Conservation (phyloP, 1,140 invertebrate species). For the Tachypleus tridentatus region DNA sequence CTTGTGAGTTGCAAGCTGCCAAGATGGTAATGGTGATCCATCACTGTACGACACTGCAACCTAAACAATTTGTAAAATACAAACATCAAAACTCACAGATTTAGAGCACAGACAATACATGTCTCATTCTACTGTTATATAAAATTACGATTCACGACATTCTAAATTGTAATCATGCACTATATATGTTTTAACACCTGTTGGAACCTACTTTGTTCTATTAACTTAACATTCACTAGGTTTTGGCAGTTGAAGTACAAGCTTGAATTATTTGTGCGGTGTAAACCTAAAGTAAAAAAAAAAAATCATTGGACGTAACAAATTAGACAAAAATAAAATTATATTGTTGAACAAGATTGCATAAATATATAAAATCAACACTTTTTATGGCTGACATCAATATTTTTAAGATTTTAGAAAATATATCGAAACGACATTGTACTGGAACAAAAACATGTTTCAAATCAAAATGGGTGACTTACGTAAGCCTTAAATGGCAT, state of each 20-base stretch:
- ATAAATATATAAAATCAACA: not conserved
- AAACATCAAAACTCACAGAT: not conserved
- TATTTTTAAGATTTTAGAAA: not conserved
- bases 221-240: no score
- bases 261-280: no score
- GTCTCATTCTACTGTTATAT: no score
- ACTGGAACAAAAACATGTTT: not conserved
- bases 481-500: constrained; percentile 63
- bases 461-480: constrained; percentile 2
- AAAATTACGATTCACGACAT: no score
- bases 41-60: constrained; percentile 65
- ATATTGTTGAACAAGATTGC: not conserved
- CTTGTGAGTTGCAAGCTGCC: constrained; percentile 43
- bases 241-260: no score
- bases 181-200: no score
- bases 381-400: not conserved
- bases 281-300: not conserved
- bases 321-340: not conserved
- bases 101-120: no score
- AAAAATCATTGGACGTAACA: not conserved
- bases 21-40: constrained; percentile 48
- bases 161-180: no score
- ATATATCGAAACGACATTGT: not conserved
- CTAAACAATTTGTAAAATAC: constrained; percentile 5
- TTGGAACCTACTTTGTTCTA: no score